Conservation (phyloP, 2,797 vertebrate species). For the Pampus argenteus region DNA sequence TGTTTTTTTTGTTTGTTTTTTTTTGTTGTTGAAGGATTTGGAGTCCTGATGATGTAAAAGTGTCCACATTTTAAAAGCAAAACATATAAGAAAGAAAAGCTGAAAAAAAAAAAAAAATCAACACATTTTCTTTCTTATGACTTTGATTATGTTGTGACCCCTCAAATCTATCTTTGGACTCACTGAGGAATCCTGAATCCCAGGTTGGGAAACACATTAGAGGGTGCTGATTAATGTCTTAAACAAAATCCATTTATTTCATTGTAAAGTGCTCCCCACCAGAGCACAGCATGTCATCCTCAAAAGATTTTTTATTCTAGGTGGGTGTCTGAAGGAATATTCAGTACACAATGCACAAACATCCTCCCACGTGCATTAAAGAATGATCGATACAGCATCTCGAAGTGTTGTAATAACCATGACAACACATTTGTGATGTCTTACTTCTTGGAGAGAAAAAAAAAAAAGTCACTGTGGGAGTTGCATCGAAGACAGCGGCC, state of each 20-base stretch:
- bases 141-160: slow-evolving; percentile 12
- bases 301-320: slow-evolving; percentile 6
- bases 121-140: no score
- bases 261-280: neutral
- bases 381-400: slow-evolving; percentile 21
- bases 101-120: neutral
- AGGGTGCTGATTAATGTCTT: neutral
- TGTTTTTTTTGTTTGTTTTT: neutral
- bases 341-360: slow-evolving; percentile 21
- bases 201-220: neutral
- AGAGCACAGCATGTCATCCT: neutral
- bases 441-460: slow-evolving; percentile 13
- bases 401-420: slow-evolving; percentile 52
- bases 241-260: neutral
- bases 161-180: neutral
- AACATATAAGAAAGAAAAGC: neutral
- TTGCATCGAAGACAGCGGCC: slow-evolving; percentile 6
- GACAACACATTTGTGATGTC: slow-evolving; percentile 56
- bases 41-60: neutral
- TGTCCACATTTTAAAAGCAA: neutral
- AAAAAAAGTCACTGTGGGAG: slow-evolving; percentile 29
- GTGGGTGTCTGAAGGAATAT: slow-evolving; percentile 33
- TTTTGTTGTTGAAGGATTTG: neutral
- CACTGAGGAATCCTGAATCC: neutral
- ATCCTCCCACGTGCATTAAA: slow-evolving; percentile 41